Evolutionary conservation across 2,797 vertebrate genomes (phyloP), one percentile per base, ranked within the genome.

Genomic region (Chanos chanos): DNA sequence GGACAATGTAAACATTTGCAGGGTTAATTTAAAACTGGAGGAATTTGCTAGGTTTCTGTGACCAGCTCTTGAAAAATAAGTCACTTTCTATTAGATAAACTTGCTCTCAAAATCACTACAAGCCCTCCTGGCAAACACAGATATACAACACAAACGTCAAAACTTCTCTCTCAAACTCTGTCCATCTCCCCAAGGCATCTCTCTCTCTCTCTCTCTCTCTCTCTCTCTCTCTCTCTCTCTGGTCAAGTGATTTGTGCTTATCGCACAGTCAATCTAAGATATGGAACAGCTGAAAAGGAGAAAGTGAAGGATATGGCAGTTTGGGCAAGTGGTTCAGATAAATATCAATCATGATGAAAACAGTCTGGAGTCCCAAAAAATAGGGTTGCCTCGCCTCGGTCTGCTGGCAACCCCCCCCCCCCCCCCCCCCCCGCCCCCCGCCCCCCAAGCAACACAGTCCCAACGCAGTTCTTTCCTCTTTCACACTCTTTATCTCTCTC

Each of bases 401-500:
- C 10, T 22, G 21, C 7, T 3, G 2, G n/a, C 3, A 16, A 5
- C 30, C 25, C 33, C 28, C 19, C 9, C 24, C 21, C 45, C 21
- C 45, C 19, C 7, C 15, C 12, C 12, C 45, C n/a, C 25, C 13
- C 16, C 13, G 47, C 43, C 25, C 25, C 48, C 45, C 40, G 36
- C 54, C 34, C 41, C 37, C 56, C 53, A n/a, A n/a, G n/a, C n/a
- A n/a, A 43, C 39, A 43, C 36, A 55, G 36, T 39, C 24, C 28
- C 36, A 41, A 6, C 51, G 51, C 47, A 63, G 58, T 63, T 41
- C 54, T 51, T 22, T 15, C 59, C 64, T 66, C 71, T 69, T 66
- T 76, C 72, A 71, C 62, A 34, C 25, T 47, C 75, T 72, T 72
- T 75, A 81, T 86, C 81, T 83, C 52, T 64, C 53, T 47, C 69